Percentiles rank a stretch among this genome's conserved stretches.
Evolutionary conservation across 2,888 invertebrate genomes (phyloP).

Genomic region (Caenorhabditis zanzibari): DNA sequence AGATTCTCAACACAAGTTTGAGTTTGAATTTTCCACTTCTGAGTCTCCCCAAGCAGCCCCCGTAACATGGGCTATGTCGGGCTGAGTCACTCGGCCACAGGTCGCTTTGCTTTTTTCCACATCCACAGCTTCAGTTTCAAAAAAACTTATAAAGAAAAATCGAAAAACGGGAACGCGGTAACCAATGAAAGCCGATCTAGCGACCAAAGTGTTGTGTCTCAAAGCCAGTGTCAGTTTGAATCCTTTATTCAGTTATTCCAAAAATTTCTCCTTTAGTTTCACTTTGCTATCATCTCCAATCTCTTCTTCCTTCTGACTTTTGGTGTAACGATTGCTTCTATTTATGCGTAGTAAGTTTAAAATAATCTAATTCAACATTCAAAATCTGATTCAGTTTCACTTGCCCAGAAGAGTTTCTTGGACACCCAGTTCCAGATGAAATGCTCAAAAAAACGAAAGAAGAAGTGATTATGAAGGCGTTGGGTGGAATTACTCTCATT

Average conservation of each 20-base stretch:
- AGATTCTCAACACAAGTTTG: too few species aligned
- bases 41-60: neutral
- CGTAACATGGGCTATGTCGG: neutral
- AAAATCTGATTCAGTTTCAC: neutral
- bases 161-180: neutral
- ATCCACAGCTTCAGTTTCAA: neutral
- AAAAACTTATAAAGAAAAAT: neutral
- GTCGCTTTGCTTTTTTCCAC: neutral
- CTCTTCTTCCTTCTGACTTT: conserved; percentile 12
- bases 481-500: neutral
- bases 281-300: conserved; percentile 20
- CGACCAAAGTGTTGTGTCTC: conserved; percentile 22
- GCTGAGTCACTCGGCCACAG: neutral
- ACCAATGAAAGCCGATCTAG: conserved; percentile 11
- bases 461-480: conserved; percentile 1
- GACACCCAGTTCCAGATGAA: neutral
- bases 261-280: neutral
- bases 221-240: conserved; percentile 20
- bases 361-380: neutral
- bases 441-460: neutral
- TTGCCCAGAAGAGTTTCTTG: neutral
- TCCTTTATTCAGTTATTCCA: neutral
- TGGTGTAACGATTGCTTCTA: neutral
- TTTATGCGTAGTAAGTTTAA: conserved; percentile 11
- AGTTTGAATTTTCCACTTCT: neutral